These are phyloP conservation scores for Simalia tracyae DNA, from an alignment of 2,797 vertebrate species.

Conservation along the genomic window DNA sequence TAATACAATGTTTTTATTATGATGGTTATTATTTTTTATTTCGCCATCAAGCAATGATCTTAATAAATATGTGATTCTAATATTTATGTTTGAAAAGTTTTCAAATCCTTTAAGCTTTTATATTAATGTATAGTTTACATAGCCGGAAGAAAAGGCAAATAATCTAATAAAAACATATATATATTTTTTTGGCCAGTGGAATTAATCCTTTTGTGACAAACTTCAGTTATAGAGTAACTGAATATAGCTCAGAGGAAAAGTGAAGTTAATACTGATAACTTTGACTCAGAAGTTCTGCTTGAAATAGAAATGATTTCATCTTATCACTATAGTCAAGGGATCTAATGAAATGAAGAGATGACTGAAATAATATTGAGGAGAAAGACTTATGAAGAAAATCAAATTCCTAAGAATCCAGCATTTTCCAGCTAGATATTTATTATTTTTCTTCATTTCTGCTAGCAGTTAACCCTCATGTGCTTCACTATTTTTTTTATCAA, in stretches of 20 bases:
- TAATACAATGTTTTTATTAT: no score
- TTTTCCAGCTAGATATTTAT: constrained; percentile 29
- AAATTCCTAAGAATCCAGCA: constrained; percentile 28
- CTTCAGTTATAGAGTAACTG: constrained; percentile 36
- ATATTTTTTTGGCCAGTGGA: not conserved
- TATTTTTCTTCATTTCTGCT: not conserved
- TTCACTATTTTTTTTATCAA: not conserved
- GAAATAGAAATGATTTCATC: constrained; percentile 43
- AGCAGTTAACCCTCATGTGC: not conserved
- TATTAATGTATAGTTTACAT: not conserved
- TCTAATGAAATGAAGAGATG: constrained; percentile 55
- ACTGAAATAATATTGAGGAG: constrained; percentile 41
- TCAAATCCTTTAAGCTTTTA: no score
- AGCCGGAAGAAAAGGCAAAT: not conserved
- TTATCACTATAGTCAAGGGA: constrained; percentile 45
- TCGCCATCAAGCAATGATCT: not conserved
- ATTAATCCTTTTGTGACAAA: not conserved
- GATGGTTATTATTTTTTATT: not conserved
- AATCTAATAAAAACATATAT: not conserved
- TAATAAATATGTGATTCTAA: no score
- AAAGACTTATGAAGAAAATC: constrained; percentile 49
- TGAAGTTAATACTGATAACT: constrained; percentile 64
- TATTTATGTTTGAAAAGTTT: no score
- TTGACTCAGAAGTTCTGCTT: constrained; percentile 55
- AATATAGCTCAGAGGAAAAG: constrained; percentile 62